phyloP scores from a whole-genome alignment of 2,888 invertebrate species.

The Anthophora plumipes region DNA sequence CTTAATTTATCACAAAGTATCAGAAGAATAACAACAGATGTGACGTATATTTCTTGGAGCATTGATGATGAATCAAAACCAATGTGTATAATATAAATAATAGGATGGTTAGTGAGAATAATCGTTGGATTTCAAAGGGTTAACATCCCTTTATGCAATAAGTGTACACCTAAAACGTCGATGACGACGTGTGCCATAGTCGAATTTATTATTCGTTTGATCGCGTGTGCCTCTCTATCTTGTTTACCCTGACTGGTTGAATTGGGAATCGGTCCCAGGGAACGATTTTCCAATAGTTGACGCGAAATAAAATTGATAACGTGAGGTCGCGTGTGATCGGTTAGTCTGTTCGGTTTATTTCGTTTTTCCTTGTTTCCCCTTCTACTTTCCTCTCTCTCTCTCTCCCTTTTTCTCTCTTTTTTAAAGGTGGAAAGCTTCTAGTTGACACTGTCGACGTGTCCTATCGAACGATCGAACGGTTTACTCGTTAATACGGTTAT shows the following conservation, averaged over 20 bases:
- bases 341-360: slow-evolving; percentile 1
- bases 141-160: too few relatives aligned
- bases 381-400: too few relatives aligned
- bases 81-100: too few relatives aligned
- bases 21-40: too few relatives aligned
- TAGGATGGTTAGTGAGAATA: too few relatives aligned
- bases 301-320: slow-evolving; percentile 18
- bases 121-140: too few relatives aligned
- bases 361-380: background rate
- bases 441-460: background rate
- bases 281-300: slow-evolving; percentile 10
- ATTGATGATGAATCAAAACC: too few relatives aligned
- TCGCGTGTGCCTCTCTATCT: background rate
- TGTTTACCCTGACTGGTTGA: background rate
- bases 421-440: background rate
- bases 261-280: background rate
- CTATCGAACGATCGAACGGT: background rate
- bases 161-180: too few relatives aligned
- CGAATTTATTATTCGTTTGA: slow-evolving; percentile 29
- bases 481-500: background rate
- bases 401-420: background rate
- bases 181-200: background rate
- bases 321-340: background rate
- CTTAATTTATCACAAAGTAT: too few relatives aligned
- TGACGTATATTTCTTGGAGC: too few relatives aligned